phyloP scores from a whole-genome alignment of 2,888 invertebrate species.

The Xanthorhoe designata region DNA sequence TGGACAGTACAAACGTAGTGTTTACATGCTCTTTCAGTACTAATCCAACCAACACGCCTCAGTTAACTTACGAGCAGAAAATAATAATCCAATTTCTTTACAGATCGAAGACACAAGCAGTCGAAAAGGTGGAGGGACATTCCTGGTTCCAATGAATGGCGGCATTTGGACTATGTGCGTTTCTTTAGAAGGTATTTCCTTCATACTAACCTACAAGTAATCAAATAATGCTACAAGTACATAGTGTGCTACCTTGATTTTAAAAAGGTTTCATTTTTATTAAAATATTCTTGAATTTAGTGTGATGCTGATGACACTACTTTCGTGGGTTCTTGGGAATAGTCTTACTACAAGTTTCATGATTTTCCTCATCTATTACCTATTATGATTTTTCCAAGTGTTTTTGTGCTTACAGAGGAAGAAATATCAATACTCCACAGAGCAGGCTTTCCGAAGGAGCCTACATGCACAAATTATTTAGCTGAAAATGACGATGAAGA shows the following conservation, averaged over 20 bases:
- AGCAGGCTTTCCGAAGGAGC: constrained; percentile 88
- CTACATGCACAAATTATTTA: constrained; percentile 92
- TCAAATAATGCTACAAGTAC: too few species aligned
- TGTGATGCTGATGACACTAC: too few species aligned
- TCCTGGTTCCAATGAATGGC: constrained; percentile 95
- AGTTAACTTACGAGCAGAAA: too few species aligned
- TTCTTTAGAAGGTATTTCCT: constrained; percentile 87
- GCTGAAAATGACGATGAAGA: constrained; percentile 90
- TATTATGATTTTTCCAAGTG: background rate
- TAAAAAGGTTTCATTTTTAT: too few species aligned
- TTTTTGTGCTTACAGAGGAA: constrained; percentile 83
- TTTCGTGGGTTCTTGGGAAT: too few species aligned
- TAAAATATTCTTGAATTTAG: too few species aligned
- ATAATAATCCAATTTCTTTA: too few species aligned
- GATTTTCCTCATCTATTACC: too few species aligned
- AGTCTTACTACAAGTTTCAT: too few species aligned
- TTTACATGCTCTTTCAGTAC: too few species aligned
- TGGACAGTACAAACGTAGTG: too few species aligned
- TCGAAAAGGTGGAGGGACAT: constrained; percentile 84
- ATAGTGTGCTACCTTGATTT: background rate
- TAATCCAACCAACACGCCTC: too few species aligned
- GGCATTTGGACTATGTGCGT: constrained; percentile 96
- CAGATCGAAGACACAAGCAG: constrained; percentile 76
- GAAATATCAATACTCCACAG: constrained; percentile 88
- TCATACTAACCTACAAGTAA: background rate